A percentile compares a stretch with the other conserved stretches of the same genome.
Evolutionary conservation across 1,140 invertebrate species (phyloP).

Genomic region (Listronotus bonariensis): DNA sequence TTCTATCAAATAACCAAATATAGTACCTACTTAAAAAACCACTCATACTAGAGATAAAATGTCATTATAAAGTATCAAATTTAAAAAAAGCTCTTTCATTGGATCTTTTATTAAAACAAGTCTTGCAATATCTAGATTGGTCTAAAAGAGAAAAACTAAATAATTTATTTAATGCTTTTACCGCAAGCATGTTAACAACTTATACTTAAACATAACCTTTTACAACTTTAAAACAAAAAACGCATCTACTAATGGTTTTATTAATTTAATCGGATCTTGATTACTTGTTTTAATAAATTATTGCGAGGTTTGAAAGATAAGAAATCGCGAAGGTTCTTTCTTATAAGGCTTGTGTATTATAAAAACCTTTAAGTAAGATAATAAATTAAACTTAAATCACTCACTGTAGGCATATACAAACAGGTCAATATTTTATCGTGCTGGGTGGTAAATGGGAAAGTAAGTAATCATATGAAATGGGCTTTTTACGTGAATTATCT

Average conservation of each 20-base stretch:
- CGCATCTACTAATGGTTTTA: conserved; percentile 19
- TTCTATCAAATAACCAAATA: too few species aligned
- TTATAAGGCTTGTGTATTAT: conserved; percentile 13
- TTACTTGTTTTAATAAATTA: conserved; percentile 24
- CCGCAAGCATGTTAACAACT: too few species aligned
- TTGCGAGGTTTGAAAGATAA: conserved; percentile 4
- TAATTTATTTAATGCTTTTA: too few species aligned
- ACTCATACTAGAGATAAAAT: too few species aligned
- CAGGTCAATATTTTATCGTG: conserved; percentile 20
- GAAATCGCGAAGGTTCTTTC: conserved; percentile 11
- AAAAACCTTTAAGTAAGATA: conserved; percentile 15
- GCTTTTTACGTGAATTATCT: too few species aligned
- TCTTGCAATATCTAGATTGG: too few species aligned
- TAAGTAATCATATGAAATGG: neutral
- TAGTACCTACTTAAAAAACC: too few species aligned
- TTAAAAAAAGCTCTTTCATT: too few species aligned
- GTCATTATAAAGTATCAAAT: too few species aligned
- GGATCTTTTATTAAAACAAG: too few species aligned
- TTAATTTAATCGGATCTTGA: conserved; percentile 23
- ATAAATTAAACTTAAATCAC: conserved; percentile 24
- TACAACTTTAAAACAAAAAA: neutral
- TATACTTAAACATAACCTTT: neutral
- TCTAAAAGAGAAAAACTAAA: too few species aligned
- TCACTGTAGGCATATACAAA: conserved; percentile 10
- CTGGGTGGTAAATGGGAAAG: conserved; percentile 18